Evolutionary conservation across 37 sponge, comb jelly and placozoan genomes (phyloP).

Genomic region (Cliona cf. orientalis): DNA sequence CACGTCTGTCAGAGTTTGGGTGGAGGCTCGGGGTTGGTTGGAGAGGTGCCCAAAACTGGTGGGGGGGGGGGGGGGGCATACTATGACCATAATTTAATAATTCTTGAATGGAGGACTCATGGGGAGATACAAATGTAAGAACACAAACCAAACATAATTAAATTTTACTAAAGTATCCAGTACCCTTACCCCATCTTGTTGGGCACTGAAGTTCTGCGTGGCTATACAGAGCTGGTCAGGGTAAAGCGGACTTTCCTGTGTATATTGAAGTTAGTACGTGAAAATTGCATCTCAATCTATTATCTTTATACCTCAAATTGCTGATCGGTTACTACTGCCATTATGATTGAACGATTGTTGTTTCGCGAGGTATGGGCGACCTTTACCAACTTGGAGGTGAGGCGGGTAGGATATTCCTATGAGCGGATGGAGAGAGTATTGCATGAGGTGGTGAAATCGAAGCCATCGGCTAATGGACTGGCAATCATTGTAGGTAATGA

Average conservation of each 20-base stretch:
- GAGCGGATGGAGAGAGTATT: background rate
- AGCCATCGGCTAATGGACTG: slow-evolving; percentile 27
- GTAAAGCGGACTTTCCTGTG: background rate
- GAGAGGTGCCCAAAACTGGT: too few relatives aligned
- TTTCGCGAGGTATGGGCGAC: background rate
- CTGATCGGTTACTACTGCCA: too few relatives aligned
- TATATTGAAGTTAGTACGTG: too few relatives aligned
- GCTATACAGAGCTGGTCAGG: slow-evolving; percentile 41
- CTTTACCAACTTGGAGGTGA: background rate
- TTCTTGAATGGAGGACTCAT: too few relatives aligned
- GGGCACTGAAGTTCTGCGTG: slow-evolving; percentile 35
- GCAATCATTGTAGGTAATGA: slow-evolving; percentile 37
- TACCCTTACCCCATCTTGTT: slow-evolving; percentile 35
- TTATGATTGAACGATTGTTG: too few relatives aligned
- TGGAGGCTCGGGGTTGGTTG: too few relatives aligned
- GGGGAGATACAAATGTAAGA: too few relatives aligned
- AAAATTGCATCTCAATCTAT: too few relatives aligned
- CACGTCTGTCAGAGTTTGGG: too few relatives aligned
- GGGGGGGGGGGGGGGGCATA: background rate
- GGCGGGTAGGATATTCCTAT: background rate
- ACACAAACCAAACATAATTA: too few relatives aligned
- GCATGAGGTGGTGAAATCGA: background rate
- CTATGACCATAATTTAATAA: background rate
- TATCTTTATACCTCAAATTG: too few relatives aligned
- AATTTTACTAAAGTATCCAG: background rate